Evolutionary conservation across 2,797 vertebrate genomes (phyloP), one percentile per base, ranked within the genome.

Genomic region (Cryptoprocta ferox): DNA sequence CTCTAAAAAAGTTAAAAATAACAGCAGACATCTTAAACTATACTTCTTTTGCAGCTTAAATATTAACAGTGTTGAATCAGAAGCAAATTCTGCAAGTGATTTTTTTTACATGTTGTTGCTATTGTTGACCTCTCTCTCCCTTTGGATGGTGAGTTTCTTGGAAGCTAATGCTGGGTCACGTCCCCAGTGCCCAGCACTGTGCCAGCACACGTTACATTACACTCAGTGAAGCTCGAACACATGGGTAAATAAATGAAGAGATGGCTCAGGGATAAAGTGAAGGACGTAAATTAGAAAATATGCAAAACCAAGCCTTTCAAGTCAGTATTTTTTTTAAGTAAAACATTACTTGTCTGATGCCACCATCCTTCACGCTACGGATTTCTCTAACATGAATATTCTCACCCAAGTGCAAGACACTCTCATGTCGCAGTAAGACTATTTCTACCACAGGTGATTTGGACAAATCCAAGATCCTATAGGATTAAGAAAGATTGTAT

Each of bases 401-500:
- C 48, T 82, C 70, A 87, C 82, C 32, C 5, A 76, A 85, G 35
- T 7, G n/a, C 42, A 53, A 92, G 35, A 24, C 50, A 90, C 37
- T 39, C 50, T 32, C 75, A 96, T 48, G 16, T 39, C 56, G 78
- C 19, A 73, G 35, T 39, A 68, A 68, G 95, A 79, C 16, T 85
- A 65, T 78, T 71, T 12, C 35, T 90, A 68, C 56, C 35, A 71
- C 9, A 76, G 91, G 32, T 39, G 75, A 82, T 50, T n/a, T 78
- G 37, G 68, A 45, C 70, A 95, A 86, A 95, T 61, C 48, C 10
- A 63, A 89, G 24, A 84, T 61, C 28, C 68, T 66, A 42, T 6
- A 83, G 35, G 56, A 93, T 97, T 75, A 95, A 92, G 65, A 78
- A 66, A 66, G 71, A 86, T 93, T 75, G 42, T 93, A 80, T 82